Base-by-base conservation (phyloP, 2,888 invertebrate species). In the Proisotoma minuta region DNA sequence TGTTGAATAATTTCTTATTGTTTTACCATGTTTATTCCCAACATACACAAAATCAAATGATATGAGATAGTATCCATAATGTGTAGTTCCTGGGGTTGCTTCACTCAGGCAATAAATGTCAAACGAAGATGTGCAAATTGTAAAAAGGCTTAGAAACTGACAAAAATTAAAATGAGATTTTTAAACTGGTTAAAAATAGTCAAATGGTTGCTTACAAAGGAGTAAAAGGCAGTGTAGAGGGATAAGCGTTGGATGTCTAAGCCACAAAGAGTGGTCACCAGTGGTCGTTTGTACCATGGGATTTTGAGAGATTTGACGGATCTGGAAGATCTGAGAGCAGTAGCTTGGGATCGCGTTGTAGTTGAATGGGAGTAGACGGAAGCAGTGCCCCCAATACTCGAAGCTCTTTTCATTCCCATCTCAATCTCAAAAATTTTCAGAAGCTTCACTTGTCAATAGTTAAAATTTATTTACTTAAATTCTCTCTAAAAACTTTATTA, bases 21-120 rank as follows among this genome's bases (percentile, higher is more conserved):
- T 74, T 81, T 82, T 79, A 93, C 93, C 88, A 77, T 93, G 89
- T 66, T 84, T 81, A 77, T 89, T 93, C 20, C 94, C 94, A 58
- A 93, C 91, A 75, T 93, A 94, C 23, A 94, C 93, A 79, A 94
- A 94, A 76, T 94, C 89, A 76, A 91, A 94, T 39, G 93, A 93
- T 76, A 94, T 87, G 48, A 91, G 83, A 75, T 91, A 93, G 77
- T 91, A 93, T 1, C 94, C 93, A 69, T 90, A 91, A 77, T 94
- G 94, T 0, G 86, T 86, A 0, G 90, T 89, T 2, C 94, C 93
- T 0, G 93, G 93, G 0, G 88, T 84, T 1, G 93, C 93, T 87
- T 92, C 90, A 0, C 87, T 85, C 67, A 92, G 81, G 74, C 92
- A 91, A 77, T 94, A 94, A 18, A 93, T 81, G 76, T 94, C 94